Conservation (phyloP, 2,888 invertebrate genomes). For the Macropis europaea region DNA sequence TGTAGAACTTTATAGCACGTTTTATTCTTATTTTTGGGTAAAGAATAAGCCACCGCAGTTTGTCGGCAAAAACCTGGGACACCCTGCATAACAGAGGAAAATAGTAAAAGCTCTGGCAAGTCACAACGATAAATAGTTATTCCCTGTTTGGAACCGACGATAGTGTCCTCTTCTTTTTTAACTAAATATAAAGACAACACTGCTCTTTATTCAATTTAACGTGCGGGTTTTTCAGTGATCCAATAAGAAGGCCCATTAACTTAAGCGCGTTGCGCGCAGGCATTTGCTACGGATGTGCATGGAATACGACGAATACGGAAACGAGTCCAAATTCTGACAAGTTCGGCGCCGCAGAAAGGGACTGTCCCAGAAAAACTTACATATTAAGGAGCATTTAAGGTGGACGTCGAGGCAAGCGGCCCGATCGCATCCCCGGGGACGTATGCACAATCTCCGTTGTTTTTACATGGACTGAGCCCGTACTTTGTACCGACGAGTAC, state of each 20-base stretch:
- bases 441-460: constrained; percentile 68
- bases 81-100: too few relatives aligned
- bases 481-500: constrained; percentile 44
- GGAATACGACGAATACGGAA: constrained; percentile 66
- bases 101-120: not conserved
- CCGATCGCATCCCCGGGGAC: constrained; percentile 57
- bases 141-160: constrained; percentile 14
- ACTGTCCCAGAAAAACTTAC: constrained; percentile 62
- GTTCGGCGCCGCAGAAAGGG: constrained; percentile 60
- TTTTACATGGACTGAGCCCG: constrained; percentile 56
- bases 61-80: too few relatives aligned
- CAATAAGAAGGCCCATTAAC: constrained; percentile 59
- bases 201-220: constrained; percentile 45
- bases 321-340: constrained; percentile 64
- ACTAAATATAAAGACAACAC: constrained; percentile 32
- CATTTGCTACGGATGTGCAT: constrained; percentile 51
- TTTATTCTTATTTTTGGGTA: too few relatives aligned
- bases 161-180: not conserved
- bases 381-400: constrained; percentile 68
- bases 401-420: constrained; percentile 50
- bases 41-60: too few relatives aligned
- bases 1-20: too few relatives aligned
- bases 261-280: constrained; percentile 53
- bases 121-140: not conserved
- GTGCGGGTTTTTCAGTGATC: constrained; percentile 31